phyloP scores from a whole-genome alignment of 2,113 vertebrate genomes.

The Plotosus lineatus region DNA sequence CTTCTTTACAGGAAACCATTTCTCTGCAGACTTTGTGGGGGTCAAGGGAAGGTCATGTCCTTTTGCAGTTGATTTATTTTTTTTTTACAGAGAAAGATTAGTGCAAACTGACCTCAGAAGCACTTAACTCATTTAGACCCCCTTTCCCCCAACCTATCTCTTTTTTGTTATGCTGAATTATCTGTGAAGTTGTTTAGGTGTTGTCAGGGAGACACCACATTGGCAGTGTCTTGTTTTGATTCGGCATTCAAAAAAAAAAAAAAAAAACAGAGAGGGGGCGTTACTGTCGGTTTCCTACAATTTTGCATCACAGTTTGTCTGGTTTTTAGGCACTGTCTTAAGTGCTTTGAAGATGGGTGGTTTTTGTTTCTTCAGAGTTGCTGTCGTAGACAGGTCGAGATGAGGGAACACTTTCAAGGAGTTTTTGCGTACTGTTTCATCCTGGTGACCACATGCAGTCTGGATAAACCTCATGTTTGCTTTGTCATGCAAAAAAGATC shows the following conservation, averaged over 20 bases:
- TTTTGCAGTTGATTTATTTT: conserved; percentile 47
- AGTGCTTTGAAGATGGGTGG: conserved; percentile 38
- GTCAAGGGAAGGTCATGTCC: conserved; percentile 85
- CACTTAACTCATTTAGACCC: conserved; percentile 61
- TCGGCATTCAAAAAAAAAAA: conserved; percentile 65
- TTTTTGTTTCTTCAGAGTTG: conserved; percentile 38
- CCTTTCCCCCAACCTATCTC: conserved; percentile 49
- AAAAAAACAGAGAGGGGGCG: conserved; percentile 41
- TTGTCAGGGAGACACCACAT: conserved; percentile 58
- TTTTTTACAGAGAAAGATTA: conserved; percentile 57
- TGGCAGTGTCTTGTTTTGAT: conserved; percentile 60
- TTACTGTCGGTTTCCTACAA: conserved; percentile 33
- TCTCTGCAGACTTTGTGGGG: conserved; percentile 80
- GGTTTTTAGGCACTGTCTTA: conserved; percentile 20
- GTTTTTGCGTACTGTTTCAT: conserved; percentile 22
- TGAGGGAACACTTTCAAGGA: conserved; percentile 27
- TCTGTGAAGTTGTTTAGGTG: conserved; percentile 59
- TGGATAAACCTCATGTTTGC: conserved; percentile 18
- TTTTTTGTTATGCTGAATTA: conserved; percentile 53
- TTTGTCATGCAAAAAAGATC: conserved; percentile 30
- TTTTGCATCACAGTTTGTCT: conserved; percentile 7
- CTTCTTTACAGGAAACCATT: conserved; percentile 88
- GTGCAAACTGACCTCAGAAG: conserved; percentile 72
- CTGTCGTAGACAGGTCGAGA: conserved; percentile 13
- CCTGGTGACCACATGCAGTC: conserved; percentile 38